Evolutionary conservation across 2,113 vertebrate species (phyloP).

Genomic region (Aviceda subcristata): DNA sequence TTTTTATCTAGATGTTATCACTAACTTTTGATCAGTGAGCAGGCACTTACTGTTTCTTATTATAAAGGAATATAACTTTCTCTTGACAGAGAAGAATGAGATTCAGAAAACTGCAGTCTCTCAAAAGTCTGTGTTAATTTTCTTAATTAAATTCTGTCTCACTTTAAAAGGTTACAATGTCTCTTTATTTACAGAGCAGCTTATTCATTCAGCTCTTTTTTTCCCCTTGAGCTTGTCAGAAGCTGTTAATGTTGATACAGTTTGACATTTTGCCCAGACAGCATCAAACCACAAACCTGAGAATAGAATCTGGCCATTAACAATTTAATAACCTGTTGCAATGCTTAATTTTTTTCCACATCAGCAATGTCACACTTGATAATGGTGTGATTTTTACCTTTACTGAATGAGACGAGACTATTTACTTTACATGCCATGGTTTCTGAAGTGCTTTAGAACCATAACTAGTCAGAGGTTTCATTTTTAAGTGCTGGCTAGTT

Average conservation of each 20-base stretch:
- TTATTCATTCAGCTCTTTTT: slow-evolving; percentile 27
- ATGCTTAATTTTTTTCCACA: slow-evolving; percentile 34
- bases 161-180: slow-evolving; percentile 35
- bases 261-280: slow-evolving; percentile 59
- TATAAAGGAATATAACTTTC: background rate
- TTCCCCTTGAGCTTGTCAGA: slow-evolving; percentile 34
- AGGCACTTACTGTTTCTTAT: background rate
- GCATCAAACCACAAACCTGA: slow-evolving; percentile 53
- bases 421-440: background rate
- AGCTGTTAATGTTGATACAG: slow-evolving; percentile 46
- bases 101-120: background rate
- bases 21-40: background rate
- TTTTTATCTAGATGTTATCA: background rate
- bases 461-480: background rate
- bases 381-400: slow-evolving; percentile 32
- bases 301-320: slow-evolving; percentile 60
- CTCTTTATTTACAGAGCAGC: slow-evolving; percentile 54
- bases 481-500: background rate
- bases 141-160: slow-evolving; percentile 45
- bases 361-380: slow-evolving; percentile 36
- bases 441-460: background rate
- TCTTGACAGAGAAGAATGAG: background rate
- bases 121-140: slow-evolving; percentile 47
- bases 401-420: background rate
- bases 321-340: slow-evolving; percentile 64